Conservation (phyloP, 1,140 invertebrate genomes). For the Drosophila grimshawi region DNA sequence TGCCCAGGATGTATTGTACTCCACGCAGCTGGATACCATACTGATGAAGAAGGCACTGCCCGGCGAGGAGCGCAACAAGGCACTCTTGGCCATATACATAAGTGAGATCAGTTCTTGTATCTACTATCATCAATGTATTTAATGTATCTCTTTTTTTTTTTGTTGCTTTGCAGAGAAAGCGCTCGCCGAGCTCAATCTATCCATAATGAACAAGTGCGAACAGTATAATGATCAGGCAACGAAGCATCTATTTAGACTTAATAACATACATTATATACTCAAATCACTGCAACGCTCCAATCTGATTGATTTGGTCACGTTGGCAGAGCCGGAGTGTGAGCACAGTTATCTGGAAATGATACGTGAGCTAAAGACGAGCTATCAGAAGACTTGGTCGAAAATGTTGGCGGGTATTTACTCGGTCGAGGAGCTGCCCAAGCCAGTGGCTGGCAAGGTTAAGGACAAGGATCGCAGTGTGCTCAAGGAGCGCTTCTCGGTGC, state of each 20-base stretch:
- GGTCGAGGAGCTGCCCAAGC: constrained; percentile 88
- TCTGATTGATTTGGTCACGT: constrained; percentile 91
- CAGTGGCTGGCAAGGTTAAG: constrained; percentile 89
- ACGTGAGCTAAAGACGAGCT: constrained; percentile 77
- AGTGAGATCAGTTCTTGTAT: constrained; percentile 85
- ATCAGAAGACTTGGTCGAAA: constrained; percentile 89
- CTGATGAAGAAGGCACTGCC: constrained; percentile 85
- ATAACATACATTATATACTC: constrained; percentile 94
- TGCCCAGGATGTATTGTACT: constrained; percentile 87
- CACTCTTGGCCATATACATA: constrained; percentile 91
- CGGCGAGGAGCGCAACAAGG: constrained; percentile 86
- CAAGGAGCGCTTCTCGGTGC: constrained; percentile 97
- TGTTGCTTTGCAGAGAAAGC: constrained; percentile 89
- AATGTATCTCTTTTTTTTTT: neutral
- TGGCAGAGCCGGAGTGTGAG: constrained; percentile 93
- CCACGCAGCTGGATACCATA: constrained; percentile 84
- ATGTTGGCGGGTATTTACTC: constrained; percentile 90
- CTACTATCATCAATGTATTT: neutral
- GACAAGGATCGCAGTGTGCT: constrained; percentile 95
- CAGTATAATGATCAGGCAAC: constrained; percentile 92
- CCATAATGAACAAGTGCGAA: constrained; percentile 93
- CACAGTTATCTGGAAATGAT: constrained; percentile 92
- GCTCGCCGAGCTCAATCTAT: constrained; percentile 92
- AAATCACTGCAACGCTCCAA: constrained; percentile 94
- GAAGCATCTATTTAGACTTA: constrained; percentile 94